Percentiles rank a stretch among this genome's conserved stretches.
Evolutionary conservation across 92 coral and sea anemone genomes (phyloP).

Genomic region (Epizoanthus rinbou): DNA sequence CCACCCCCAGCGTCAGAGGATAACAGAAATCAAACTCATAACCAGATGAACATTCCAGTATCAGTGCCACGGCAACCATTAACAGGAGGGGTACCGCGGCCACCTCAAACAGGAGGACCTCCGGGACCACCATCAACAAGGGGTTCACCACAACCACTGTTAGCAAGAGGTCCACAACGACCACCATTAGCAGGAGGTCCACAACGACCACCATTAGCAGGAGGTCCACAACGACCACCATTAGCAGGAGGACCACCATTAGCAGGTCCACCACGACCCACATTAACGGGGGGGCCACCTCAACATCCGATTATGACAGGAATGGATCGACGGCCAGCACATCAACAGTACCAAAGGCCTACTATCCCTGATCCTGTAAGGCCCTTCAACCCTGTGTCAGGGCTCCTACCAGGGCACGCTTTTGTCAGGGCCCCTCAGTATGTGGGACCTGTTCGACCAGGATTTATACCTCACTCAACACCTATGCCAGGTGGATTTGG

Average conservation of each 20-base stretch:
- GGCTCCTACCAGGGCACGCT: conserved; percentile 12
- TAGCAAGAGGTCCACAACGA: too few species aligned
- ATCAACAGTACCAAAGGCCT: conserved; percentile 39
- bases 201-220: too few species aligned
- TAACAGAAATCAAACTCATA: not conserved
- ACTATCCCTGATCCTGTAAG: not conserved
- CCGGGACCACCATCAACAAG: not conserved
- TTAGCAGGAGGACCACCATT: too few species aligned
- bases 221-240: too few species aligned
- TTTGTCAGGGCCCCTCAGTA: conserved; percentile 26
- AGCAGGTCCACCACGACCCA: too few species aligned
- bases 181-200: too few species aligned
- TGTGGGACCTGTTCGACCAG: conserved; percentile 39
- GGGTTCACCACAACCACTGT: not conserved
- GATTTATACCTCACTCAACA: conserved; percentile 23
- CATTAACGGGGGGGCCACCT: too few species aligned
- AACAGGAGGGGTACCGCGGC: not conserved
- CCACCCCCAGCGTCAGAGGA: not conserved
- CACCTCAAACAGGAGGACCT: not conserved
- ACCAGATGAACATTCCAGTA: conserved; percentile 35
- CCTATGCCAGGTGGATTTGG: conserved; percentile 11
- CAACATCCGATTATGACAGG: too few species aligned
- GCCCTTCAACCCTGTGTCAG: conserved; percentile 24
- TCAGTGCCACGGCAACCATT: not conserved
- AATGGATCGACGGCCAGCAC: not conserved